phyloP scores from a whole-genome alignment of 1,140 invertebrate genomes.

The Rhizoglyphus robini region DNA sequence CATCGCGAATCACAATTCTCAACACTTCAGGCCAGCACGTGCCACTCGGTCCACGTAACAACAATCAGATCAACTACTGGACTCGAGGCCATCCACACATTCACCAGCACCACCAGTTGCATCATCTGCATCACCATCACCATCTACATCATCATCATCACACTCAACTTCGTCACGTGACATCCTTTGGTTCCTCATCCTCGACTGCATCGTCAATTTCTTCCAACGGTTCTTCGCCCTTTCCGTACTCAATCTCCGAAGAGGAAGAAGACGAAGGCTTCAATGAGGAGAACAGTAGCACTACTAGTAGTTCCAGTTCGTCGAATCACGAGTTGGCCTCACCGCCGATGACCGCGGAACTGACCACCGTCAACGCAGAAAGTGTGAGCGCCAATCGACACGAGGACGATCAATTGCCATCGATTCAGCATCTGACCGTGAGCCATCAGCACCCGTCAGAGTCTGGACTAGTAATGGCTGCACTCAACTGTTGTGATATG shows the following conservation, averaged over 20 bases:
- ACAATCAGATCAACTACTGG: neutral
- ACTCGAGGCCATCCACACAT: no score
- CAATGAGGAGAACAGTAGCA: neutral
- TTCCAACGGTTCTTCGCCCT: neutral
- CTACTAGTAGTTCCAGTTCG: neutral
- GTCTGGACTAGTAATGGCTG: neutral
- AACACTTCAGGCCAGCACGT: neutral
- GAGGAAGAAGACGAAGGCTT: slow-evolving; percentile 9
- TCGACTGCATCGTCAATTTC: neutral
- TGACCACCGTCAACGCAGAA: no score
- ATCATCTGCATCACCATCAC: neutral
- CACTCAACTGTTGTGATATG: no score
- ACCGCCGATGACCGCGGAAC: no score
- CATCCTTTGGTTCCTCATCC: no score
- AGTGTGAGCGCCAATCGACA: no score
- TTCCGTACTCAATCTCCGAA: neutral
- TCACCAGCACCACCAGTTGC: neutral
- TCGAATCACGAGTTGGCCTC: neutral
- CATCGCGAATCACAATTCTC: neutral
- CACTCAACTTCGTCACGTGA: neutral
- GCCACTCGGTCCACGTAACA: neutral
- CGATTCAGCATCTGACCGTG: neutral
- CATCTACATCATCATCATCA: neutral
- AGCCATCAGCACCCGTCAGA: neutral
- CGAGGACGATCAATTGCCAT: neutral